Evolutionary conservation across 2,888 invertebrate genomes (phyloP), one percentile per base, ranked within the genome.

Genomic region (Nezara viridula): DNA sequence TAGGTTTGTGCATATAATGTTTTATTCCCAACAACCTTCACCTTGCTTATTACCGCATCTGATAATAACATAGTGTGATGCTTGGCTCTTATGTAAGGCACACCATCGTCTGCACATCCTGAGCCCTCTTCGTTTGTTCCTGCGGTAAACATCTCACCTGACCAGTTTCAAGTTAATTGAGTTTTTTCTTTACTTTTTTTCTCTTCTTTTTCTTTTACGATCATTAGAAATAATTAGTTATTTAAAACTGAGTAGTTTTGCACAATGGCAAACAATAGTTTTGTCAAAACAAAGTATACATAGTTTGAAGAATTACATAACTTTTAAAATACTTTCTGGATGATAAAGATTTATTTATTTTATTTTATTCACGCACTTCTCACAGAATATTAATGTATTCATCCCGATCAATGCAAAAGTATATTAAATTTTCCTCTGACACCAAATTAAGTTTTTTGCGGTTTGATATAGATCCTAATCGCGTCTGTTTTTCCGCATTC

Each of bases 181-280:
- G 19, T 73, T 73, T 73, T 60, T 60, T 10, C 10, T n/a, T 55
- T n/a, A 9, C 10, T n/a, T 55, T 55, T 55, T 55, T 55, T 60
- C 27, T 60, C 12, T 5, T 16, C 2, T n/a, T n/a, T 44, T 44
- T 10, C 10, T 44, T 32, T 37, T 21, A 19, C 32, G 19, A 73
- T 73, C 66, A 37, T 73, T 37, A 73, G 19, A 73, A 73, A 73
- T 73, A 37, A 73, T 21, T 19, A 73, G 66, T 21, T 73, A 73
- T 73, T 37, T 21, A 37, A 21, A 37, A 73, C 19, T 21, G 27
- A 19, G 66, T 32, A 73, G 37, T 32, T 19, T 37, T 37, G 7
- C 37, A 37, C 21, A 73, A 73, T 37, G 1, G 27, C 3, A 32
- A 32, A 32, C 16, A 14, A 16, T n/a, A n/a, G 50, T n/a, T 55